Percentiles rank a stretch among this genome's conserved stretches.
Conservation (phyloP, 2,113 vertebrate species). For the Lycocorax pyrrhopterus region DNA sequence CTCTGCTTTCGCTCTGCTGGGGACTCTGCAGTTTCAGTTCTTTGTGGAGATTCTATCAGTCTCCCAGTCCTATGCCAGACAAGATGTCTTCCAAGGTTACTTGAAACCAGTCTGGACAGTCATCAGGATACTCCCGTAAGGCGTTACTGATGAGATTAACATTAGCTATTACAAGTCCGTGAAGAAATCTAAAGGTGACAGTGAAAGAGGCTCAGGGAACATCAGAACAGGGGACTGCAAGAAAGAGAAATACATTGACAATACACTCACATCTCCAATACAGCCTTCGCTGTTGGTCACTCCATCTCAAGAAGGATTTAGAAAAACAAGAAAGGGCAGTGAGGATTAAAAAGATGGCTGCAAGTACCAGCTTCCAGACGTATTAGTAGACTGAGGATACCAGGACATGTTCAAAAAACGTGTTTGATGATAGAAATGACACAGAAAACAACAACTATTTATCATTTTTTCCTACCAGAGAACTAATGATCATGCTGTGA, state of each 20-base stretch:
- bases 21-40: neutral
- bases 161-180: neutral
- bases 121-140: neutral
- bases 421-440: neutral
- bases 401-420: neutral
- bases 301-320: neutral
- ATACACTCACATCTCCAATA: neutral
- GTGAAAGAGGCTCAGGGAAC: neutral
- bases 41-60: neutral
- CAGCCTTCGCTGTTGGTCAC: neutral
- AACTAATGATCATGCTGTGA: constrained; percentile 11
- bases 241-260: neutral
- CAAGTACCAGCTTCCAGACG: neutral
- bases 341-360: neutral
- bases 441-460: neutral
- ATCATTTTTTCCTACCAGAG: neutral
- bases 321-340: neutral
- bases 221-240: neutral
- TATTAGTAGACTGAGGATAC: neutral
- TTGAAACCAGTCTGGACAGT: neutral
- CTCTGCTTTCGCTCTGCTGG: neutral
- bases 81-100: neutral
- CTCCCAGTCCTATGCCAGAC: neutral
- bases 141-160: neutral
- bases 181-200: neutral